A percentile compares a stretch with the other conserved stretches of the same genome.
phyloP scores from a whole-genome alignment of 2,797 vertebrate species.

The Acipenser ruthenus region DNA sequence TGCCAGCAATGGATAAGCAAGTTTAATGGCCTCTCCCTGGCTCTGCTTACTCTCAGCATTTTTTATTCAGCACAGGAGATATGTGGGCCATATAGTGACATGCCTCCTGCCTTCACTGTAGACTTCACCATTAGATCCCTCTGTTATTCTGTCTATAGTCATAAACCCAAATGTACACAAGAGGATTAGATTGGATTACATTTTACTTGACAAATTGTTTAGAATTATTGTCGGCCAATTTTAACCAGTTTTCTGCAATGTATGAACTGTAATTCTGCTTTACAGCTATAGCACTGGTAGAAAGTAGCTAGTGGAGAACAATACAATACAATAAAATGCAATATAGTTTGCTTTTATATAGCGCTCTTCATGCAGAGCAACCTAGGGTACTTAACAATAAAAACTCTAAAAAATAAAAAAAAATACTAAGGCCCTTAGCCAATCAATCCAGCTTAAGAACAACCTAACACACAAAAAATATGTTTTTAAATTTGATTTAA shows the following conservation, averaged over 20 bases:
- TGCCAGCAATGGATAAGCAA: constrained; percentile 1
- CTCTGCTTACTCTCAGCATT: background rate
- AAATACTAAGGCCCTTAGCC: too few relatives aligned
- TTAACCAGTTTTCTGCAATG: constrained; percentile 11
- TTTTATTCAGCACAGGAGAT: constrained; percentile 7
- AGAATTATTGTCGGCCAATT: background rate
- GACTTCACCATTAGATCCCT: background rate
- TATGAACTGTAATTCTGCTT: constrained; percentile 22
- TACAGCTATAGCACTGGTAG: background rate
- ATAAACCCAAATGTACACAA: background rate
- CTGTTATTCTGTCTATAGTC: background rate
- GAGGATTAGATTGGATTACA: background rate
- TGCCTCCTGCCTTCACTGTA: background rate
- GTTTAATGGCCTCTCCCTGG: too few relatives aligned
- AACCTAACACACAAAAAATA: too few relatives aligned
- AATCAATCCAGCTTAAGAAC: too few relatives aligned
- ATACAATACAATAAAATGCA: too few relatives aligned
- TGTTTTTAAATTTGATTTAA: too few relatives aligned
- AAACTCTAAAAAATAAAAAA: too few relatives aligned
- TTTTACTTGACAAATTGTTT: constrained; percentile 6
- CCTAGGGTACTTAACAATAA: too few relatives aligned
- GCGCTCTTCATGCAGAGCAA: too few relatives aligned
- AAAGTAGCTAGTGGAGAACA: too few relatives aligned
- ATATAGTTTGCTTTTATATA: too few relatives aligned
- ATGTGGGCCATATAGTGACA: background rate